These are phyloP conservation scores for Myotis vivesi DNA, from an alignment of 2,797 vertebrate species.

Conservation along the genomic window DNA sequence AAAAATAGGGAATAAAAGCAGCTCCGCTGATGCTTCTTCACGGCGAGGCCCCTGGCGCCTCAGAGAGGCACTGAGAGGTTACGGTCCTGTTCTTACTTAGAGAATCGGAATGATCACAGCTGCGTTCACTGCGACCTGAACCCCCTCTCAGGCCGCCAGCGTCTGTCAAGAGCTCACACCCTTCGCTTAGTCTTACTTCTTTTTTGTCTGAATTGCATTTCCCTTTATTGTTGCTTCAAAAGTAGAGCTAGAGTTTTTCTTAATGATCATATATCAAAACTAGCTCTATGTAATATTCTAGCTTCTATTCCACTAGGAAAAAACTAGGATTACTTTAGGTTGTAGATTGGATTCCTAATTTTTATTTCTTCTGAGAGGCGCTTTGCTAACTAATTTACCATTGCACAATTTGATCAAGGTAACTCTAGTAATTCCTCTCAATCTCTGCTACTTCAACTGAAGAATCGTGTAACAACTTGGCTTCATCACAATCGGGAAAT, in stretches of 20 bases:
- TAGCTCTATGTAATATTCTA: not conserved
- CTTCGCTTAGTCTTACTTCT: not conserved
- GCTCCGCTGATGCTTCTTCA: not conserved
- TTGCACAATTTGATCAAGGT: not conserved
- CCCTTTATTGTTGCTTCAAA: not conserved
- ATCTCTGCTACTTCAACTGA: not conserved
- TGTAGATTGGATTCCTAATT: not conserved
- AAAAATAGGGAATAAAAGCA: not conserved
- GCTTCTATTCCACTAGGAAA: not conserved
- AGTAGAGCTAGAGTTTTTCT: not conserved
- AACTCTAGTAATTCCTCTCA: not conserved
- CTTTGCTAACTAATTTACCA: slow-evolving; percentile 8
- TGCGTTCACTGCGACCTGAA: not conserved
- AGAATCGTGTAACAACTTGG: not conserved
- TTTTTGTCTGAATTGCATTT: not conserved
- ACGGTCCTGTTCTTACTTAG: not conserved
- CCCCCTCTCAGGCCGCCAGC: not conserved
- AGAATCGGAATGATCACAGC: not conserved
- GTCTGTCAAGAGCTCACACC: not conserved
- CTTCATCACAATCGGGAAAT: not conserved
- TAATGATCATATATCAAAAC: not conserved
- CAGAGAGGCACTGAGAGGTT: not conserved
- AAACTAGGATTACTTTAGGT: not conserved
- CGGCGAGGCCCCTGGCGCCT: not conserved
- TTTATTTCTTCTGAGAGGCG: not conserved